Evolutionary conservation across 2,888 invertebrate species (phyloP), one percentile per base, ranked within the genome.

Genomic region (Lycophotia porphyrea): DNA sequence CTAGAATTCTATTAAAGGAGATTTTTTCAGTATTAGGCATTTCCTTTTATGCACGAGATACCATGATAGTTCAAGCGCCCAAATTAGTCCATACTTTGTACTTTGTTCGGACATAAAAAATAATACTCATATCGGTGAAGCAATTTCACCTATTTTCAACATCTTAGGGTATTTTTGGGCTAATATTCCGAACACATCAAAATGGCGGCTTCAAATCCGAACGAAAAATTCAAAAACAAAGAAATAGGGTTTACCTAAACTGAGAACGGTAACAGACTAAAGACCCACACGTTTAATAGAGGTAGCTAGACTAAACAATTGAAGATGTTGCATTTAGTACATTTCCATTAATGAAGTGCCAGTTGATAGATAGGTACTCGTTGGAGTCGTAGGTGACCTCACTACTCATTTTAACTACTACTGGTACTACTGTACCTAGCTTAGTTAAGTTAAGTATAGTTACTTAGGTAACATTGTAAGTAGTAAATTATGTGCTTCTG

Each of bases 401-500:
- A 52, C 52, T 70, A 31, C 31, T 52, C 11, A 42, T 42, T 42
- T 39, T 13, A 39, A 39, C 39, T 13, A 39, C 39, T 13, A 13
- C 39, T 39, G 13, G 39, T 39, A 39, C 39, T 39, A 3, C 13
- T 42, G 42, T 39, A 42, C 42, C 42, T 42, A 42, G 13, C 13
- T 42, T 42, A 15, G 42, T 42, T 42, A 42, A 15, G 42, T 42
- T 42, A 42, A 42, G 42, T 42, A 42, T 42, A 15, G 42, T 15
- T 15, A 76, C 34, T 78, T 76, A 49, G 3, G 85, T 83, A 86
- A 87, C 84, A 79, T 77, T 86, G 79, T 87, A n/a, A n/a, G n/a
- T n/a, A 87, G 85, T 84, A 68, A 88, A 82, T 87, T 87, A 85
- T 85, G 77, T 82, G 64, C 80, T 85, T 76, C 80, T 77, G 18